Evolutionary conservation across 2,888 invertebrate species (phyloP), one percentile per base, ranked within the genome.

Genomic region (Yponomeuta sedellus): DNA sequence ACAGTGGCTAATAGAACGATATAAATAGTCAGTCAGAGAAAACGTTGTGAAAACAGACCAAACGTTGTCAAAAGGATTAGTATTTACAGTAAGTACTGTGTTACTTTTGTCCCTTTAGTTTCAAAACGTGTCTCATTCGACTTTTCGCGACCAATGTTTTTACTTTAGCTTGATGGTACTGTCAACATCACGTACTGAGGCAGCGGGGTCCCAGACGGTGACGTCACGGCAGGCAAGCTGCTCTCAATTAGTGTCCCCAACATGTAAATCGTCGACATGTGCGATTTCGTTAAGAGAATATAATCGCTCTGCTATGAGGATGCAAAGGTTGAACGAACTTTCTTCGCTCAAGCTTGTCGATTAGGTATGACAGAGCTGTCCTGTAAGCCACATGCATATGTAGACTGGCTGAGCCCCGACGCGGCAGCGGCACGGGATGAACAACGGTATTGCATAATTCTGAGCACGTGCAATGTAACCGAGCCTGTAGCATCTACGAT

Each of bases 1-100:
- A 52, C 63, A 40, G 63, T 56, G 19, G 28, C 64, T 64, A 64
- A 64, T 64, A 64, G 64, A 56, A 64, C 52, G 57, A 25, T 83
- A 83, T 77, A 83, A 82, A 85, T 85, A 84, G 78, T 74, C 78
- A 73, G 80, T 74, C 78, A 73, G 80, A 80, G 83, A 83, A 82
- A 84, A 80, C 75, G 73, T 71, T 72, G 74, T 77, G 78, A 19
- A 63, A 81, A 79, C 79, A 80, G n/a, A n/a, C n/a, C n/a, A n/a
- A n/a, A n/a, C n/a, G n/a, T n/a, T n/a, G n/a, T n/a, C 78, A 79
- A 75, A 77, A 44, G 63, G 63, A n/a, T 40, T 63, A 20, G 25
- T 59, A 59, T 25, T 59, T 20, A 16, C 44, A 52, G 16, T 52
- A 16, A n/a, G n/a, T 52, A 12, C 44, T 12, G 44, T 16, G 12